phyloP scores from a whole-genome alignment of 2,888 invertebrate species.

The Drosophila pseudotakahashii region DNA sequence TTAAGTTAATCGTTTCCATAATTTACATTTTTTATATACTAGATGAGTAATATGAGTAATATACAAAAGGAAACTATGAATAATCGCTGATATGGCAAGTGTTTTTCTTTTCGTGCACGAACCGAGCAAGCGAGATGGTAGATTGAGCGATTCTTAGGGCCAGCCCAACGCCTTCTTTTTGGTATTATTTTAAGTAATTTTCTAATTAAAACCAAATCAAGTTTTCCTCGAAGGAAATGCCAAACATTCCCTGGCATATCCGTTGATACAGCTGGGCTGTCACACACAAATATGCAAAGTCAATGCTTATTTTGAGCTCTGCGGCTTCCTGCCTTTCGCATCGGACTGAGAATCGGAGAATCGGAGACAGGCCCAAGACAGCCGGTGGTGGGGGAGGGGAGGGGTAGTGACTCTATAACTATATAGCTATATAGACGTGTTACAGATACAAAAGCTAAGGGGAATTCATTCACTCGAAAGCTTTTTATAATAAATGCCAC shows the following conservation, averaged over 20 bases:
- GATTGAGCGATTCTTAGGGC: conserved; percentile 75
- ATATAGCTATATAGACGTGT: conserved; percentile 37
- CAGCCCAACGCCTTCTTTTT: conserved; percentile 75
- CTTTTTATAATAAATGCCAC: conserved; percentile 73
- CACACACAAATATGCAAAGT: conserved; percentile 45
- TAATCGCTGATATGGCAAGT: background rate
- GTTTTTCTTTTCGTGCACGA: background rate
- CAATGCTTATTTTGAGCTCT: conserved; percentile 51
- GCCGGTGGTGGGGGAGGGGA: background rate
- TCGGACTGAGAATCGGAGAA: conserved; percentile 24
- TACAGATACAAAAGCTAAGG: conserved; percentile 48
- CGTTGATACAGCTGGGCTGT: conserved; percentile 38
- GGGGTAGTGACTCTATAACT: background rate
- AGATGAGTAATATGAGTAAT: too few relatives aligned
- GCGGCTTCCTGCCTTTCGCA: conserved; percentile 61
- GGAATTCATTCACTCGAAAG: conserved; percentile 70
- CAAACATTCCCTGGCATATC: conserved; percentile 34
- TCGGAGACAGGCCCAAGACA: conserved; percentile 18
- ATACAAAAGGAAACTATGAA: background rate
- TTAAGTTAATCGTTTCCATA: too few relatives aligned
- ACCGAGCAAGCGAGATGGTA: conserved; percentile 19
- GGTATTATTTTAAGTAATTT: conserved; percentile 77
- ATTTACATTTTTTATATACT: too few relatives aligned
- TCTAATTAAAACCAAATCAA: conserved; percentile 62
- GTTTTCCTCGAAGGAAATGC: conserved; percentile 38